A percentile compares a stretch with the other conserved stretches of the same genome.
Conservation (phyloP, 2,797 vertebrate genomes). For the Thaleichthys pacificus region DNA sequence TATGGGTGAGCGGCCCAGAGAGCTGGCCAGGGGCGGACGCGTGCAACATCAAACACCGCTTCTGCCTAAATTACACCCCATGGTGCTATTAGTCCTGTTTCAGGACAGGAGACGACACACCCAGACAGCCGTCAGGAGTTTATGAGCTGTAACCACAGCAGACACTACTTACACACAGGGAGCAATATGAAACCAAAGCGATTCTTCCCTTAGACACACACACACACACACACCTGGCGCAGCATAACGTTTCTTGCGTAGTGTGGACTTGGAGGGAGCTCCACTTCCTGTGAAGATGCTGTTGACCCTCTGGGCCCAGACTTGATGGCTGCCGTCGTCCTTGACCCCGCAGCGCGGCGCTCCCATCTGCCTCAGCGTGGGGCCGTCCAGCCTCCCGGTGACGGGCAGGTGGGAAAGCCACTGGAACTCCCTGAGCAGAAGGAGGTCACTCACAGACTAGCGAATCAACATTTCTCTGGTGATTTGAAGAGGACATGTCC, state of each 20-base stretch:
- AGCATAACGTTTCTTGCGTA: conserved; percentile 67
- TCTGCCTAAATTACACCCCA: conserved; percentile 55
- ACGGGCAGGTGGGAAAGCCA: conserved; percentile 81
- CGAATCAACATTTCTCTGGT: neutral
- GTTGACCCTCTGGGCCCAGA: conserved; percentile 69
- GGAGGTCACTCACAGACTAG: neutral
- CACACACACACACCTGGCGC: conserved; percentile 71
- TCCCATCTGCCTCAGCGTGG: conserved; percentile 85
- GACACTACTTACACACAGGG: neutral
- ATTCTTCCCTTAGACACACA: neutral
- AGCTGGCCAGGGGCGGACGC: conserved; percentile 1
- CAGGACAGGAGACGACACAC: conserved; percentile 51
- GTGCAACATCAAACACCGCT: conserved; percentile 39
- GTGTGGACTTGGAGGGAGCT: neutral
- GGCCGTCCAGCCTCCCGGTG: conserved; percentile 83
- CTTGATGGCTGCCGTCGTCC: conserved; percentile 69
- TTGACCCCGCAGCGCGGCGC: conserved; percentile 86
- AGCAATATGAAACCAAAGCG: neutral
- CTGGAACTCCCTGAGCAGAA: conserved; percentile 84
- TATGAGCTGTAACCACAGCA: conserved; percentile 23
- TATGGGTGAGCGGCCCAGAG: neutral
- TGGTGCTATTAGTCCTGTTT: conserved; percentile 51
- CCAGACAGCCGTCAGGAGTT: conserved; percentile 44
- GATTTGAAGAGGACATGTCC: neutral
- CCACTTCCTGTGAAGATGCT: conserved; percentile 61